Evolutionary conservation across 2,113 vertebrate genomes (phyloP), one percentile per base, ranked within the genome.

Genomic region (Ptychochromis oligacanthus): DNA sequence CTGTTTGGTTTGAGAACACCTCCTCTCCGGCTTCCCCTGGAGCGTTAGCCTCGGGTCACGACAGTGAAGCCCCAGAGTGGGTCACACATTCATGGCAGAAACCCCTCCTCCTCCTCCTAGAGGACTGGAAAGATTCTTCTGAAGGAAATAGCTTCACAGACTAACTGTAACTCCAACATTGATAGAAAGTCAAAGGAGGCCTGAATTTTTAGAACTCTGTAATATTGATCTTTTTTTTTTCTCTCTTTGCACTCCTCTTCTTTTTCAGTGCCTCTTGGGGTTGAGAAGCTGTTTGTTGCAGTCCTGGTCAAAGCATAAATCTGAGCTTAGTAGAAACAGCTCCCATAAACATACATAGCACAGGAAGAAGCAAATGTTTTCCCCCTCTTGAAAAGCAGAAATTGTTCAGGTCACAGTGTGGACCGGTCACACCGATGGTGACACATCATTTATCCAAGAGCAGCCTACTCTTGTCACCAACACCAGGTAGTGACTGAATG

Each of bases 381-480:
- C 59, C 20, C 74, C 59, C 24, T 82, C 79, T 79, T 24, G 77
- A 65, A 54, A 56, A 85, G 75, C 64, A 78, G 64, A 82, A 89
- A 92, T 93, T 93, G 93, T 88, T 90, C 89, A 84, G 92, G 86
- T 89, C 88, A 93, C 82, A 78, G 87, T 85, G 62, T 62, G 81
- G 79, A 90, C 88, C 81, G 87, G 88, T 93, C 93, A 90, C 92
- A 90, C 86, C 76, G 94, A 95, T 91, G 94, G 90, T 78, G 92
- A 88, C 76, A 86, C 92, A 86, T 10, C 78, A 61, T 75, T 83
- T 75, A 86, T 94, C 92, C 85, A 84, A 58, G 84, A 80, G 59
- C 84, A 84, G 62, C 79, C 80, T 84, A 75, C 75, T 75, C 86
- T 52, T 85, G 85, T 87, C 89, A 86, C 80, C 36, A 15, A 14